A percentile compares a stretch with the other conserved stretches of the same genome.
Conservation (phyloP, 2,113 vertebrate genomes). For the Aepyceros melampus region DNA sequence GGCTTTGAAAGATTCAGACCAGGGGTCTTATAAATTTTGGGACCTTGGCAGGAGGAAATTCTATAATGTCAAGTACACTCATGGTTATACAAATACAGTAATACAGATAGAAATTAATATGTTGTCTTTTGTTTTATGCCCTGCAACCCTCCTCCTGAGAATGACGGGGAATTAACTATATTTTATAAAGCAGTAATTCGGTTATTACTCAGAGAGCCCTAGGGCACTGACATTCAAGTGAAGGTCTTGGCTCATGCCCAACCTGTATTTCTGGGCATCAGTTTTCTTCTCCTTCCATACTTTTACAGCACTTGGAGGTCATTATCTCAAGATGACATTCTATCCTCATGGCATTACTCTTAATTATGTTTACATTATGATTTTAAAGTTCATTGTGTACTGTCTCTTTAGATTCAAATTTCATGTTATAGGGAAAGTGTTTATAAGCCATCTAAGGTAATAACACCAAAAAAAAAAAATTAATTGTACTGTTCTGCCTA, state of each 20-base stretch:
- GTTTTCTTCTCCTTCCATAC: background rate
- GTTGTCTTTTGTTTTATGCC: background rate
- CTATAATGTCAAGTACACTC: background rate
- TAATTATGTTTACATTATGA: conserved; percentile 30
- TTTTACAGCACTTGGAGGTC: background rate
- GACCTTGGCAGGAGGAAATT: background rate
- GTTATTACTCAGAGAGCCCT: background rate
- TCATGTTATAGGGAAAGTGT: background rate
- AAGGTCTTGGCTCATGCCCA: background rate
- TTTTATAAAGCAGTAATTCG: background rate
- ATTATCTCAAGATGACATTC: conserved; percentile 4
- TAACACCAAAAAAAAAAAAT: background rate
- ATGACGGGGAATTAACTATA: background rate
- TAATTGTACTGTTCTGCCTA: conserved; percentile 25
- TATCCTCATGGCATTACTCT: background rate
- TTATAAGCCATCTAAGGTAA: conserved; percentile 5
- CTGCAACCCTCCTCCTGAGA: background rate
- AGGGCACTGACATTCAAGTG: background rate
- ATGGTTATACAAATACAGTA: background rate
- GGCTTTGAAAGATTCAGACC: background rate
- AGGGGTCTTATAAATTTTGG: background rate
- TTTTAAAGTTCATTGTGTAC: background rate
- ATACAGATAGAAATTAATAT: background rate
- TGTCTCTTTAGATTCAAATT: background rate
- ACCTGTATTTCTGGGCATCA: background rate